Evolutionary conservation across 2,797 vertebrate species (phyloP), one percentile per base, ranked within the genome.

Genomic region (Pseudopleuronectes americanus): DNA sequence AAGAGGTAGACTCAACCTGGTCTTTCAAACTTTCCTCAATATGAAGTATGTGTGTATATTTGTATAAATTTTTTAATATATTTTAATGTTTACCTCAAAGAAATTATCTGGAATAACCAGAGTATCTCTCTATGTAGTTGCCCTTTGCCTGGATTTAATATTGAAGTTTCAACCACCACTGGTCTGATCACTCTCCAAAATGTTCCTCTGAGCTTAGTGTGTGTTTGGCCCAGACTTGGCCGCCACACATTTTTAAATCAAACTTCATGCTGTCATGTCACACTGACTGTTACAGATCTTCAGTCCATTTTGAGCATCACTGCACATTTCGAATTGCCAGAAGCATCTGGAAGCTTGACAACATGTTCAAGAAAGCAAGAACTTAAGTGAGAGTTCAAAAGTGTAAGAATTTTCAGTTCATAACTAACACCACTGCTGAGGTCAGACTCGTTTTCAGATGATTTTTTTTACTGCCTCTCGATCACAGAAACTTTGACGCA

Each of bases 181-280:
- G 23, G 56, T 73, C 33, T 57, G 49, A 64, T 64, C 65, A 53
- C 38, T 71, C 68, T 68, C 60, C 63, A 53, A 71, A 71, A 71
- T 55, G 31, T 52, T 68, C 8, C 43, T 77, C 52, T 49, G 28
- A 52, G 64, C 16, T 17, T 9, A 38, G 26, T 33, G 57, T 67
- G 58, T 56, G 51, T 51, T 62, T 74, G 76, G 57, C 43, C 57
- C 22, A 68, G 65, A 81, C 75, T 28, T 67, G 48, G 14, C 23
- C 51, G 38, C 24, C 24, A 55, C 55, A 74, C 21, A 31, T 43
- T 61, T 67, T 64, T 55, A 61, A 64, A 23, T 52, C 41, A 61
- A 61, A 63, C 43, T 45, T 45, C 43, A 45, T 45, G 43, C 12
- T 45, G 16, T 45, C 43, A 45, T 45, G 43, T 38, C 36, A 38